Percentiles rank a stretch among this genome's conserved stretches.
Conservation (phyloP, 30 jellyfish, hydroid and myxozoan genomes). For the Aurelia aurita region DNA sequence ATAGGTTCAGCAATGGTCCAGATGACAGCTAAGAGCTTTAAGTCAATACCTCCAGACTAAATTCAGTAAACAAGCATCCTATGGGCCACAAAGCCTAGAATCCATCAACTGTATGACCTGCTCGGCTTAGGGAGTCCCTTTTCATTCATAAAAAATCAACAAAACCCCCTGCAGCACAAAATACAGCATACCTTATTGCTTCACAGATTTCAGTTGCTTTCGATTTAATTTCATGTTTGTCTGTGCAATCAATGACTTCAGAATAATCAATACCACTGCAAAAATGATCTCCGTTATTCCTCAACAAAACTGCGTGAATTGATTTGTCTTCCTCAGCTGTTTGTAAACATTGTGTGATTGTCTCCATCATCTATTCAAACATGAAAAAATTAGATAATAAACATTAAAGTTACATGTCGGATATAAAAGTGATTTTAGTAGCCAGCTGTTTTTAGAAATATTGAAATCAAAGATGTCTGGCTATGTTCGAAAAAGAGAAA, state of each 20-base stretch:
- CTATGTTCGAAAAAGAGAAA: too few relatives aligned
- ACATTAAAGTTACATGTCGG: not conserved
- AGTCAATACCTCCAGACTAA: too few relatives aligned
- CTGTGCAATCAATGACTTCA: conserved; percentile 79
- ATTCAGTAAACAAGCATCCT: too few relatives aligned
- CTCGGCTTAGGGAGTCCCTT: too few relatives aligned
- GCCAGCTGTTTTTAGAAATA: not conserved
- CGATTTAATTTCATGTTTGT: conserved; percentile 67
- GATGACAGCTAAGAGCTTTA: too few relatives aligned
- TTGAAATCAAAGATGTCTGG: too few relatives aligned
- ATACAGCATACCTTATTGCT: conserved; percentile 54
- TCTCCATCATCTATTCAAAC: conserved; percentile 77
- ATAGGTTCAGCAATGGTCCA: too few relatives aligned
- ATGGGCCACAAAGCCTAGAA: too few relatives aligned
- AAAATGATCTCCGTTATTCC: conserved; percentile 85
- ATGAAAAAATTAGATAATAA: not conserved
- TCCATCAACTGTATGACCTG: too few relatives aligned
- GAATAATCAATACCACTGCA: conserved; percentile 95
- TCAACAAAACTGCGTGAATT: conserved; percentile 68
- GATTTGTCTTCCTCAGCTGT: conserved; percentile 70
- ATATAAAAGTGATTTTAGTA: not conserved
- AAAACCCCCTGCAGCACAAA: too few relatives aligned
- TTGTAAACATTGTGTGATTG: conserved; percentile 54
- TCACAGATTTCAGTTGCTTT: conserved; percentile 61
- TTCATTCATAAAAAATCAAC: too few relatives aligned